Conservation (phyloP, 35 echinoderm and acorn worm genomes). For the Heliocidaris tuberculata region DNA sequence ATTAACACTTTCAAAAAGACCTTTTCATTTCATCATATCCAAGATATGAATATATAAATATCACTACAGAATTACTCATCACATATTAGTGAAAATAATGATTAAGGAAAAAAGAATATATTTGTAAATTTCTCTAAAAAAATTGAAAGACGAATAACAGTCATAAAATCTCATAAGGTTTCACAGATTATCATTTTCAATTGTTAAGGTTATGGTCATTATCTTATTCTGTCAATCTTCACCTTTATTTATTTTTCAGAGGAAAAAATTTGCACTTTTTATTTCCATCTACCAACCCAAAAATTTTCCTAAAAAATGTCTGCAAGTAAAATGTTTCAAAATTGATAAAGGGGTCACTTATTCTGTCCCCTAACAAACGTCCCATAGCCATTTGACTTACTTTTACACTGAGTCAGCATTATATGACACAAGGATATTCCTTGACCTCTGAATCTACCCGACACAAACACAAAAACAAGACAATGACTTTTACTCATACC, state of each 20-base stretch:
- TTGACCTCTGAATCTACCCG: not conserved
- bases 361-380: not conserved
- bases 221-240: no score
- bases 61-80: not conserved
- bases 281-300: not conserved
- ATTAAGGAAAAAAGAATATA: not conserved
- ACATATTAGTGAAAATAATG: not conserved
- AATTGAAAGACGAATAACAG: not conserved
- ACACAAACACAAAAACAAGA: not conserved
- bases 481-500: not conserved
- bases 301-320: not conserved
- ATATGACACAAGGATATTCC: not conserved
- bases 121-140: not conserved
- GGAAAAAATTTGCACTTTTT: not conserved
- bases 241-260: no score
- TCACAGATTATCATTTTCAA: no score
- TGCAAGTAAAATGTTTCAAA: not conserved
- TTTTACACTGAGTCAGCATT: constrained; percentile 1
- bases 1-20: not conserved
- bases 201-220: no score
- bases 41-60: not conserved
- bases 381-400: not conserved
- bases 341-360: not conserved
- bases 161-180: not conserved
- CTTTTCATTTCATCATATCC: not conserved